phyloP scores from a whole-genome alignment of 2,888 invertebrate genomes.

The Cheilosia soror region DNA sequence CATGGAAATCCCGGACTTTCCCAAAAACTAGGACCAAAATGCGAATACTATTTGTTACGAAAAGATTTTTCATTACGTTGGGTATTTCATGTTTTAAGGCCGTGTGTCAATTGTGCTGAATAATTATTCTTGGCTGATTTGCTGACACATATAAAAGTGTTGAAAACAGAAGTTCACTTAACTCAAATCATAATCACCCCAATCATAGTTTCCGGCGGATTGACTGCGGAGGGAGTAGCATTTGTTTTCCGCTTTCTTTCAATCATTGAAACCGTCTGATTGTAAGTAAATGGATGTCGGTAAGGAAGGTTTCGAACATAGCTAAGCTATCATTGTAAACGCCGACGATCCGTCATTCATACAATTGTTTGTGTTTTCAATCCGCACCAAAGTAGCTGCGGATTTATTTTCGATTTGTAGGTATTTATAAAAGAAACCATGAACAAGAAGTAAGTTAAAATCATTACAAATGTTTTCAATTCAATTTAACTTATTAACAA shows the following conservation, averaged over 20 bases:
- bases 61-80: too few species aligned
- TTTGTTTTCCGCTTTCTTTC: background rate
- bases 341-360: too few species aligned
- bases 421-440: background rate
- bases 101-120: too few species aligned
- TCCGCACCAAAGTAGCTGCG: conserved; percentile 10
- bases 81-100: too few species aligned
- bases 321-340: background rate
- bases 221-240: background rate
- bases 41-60: too few species aligned
- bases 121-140: too few species aligned
- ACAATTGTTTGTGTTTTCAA: conserved; percentile 1
- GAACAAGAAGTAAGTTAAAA: background rate
- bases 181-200: too few species aligned
- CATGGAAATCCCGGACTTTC: too few species aligned
- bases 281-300: conserved; percentile 9
- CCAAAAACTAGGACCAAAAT: too few species aligned
- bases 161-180: too few species aligned
- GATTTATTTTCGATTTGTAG: background rate
- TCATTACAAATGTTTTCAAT: background rate
- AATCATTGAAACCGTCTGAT: background rate
- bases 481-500: too few species aligned
- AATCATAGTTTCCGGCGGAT: background rate
- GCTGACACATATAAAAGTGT: too few species aligned
- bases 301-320: background rate